A percentile compares a stretch with the other conserved stretches of the same genome.
Evolutionary conservation across 2,888 invertebrate species (phyloP).

Genomic region (Metallyticus violacea): DNA sequence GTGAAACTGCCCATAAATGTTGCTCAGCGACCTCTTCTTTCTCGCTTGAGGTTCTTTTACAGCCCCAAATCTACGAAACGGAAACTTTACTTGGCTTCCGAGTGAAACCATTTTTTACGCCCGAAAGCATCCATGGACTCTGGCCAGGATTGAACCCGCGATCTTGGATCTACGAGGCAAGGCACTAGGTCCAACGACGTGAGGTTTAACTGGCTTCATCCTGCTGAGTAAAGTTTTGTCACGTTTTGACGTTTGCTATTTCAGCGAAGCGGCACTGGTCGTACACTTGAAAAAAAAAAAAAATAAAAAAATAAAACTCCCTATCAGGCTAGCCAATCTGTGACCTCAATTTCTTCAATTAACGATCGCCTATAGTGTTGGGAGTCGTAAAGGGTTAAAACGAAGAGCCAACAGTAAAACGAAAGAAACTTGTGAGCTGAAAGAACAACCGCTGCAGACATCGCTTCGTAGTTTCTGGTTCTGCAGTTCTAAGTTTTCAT

Average conservation of each 20-base stretch:
- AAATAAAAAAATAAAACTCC: no score
- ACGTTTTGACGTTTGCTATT: background rate
- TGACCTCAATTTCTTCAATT: background rate
- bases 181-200: no score
- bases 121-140: no score
- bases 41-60: no score
- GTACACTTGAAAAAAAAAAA: background rate
- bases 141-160: no score
- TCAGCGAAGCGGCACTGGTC: background rate
- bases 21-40: no score
- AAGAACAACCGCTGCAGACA: background rate
- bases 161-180: no score
- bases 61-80: no score
- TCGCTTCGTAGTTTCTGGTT: background rate
- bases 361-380: background rate
- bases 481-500: background rate
- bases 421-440: background rate
- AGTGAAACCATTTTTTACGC: no score
- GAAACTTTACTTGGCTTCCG: no score
- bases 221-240: background rate
- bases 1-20: no score
- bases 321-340: background rate
- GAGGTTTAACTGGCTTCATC: background rate
- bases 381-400: background rate
- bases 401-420: background rate